Conservation (phyloP, 2,797 vertebrate genomes). For the Syngnathus acus region DNA sequence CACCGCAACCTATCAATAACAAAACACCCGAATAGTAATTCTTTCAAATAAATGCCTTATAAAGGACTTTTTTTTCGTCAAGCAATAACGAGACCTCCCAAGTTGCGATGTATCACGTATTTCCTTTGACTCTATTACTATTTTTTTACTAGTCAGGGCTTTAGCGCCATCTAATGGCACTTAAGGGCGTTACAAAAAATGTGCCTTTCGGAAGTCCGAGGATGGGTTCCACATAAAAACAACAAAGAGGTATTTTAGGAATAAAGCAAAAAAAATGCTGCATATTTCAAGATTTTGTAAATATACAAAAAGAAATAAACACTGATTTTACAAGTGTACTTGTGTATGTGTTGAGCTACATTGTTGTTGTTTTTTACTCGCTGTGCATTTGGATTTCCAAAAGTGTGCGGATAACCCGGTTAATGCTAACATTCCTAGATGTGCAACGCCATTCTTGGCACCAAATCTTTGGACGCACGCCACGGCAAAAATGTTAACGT, state of each 20-base stretch:
- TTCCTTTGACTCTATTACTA: not conserved
- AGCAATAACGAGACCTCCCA: too few relatives aligned
- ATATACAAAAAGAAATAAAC: constrained; percentile 57
- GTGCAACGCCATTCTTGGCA: constrained; percentile 30
- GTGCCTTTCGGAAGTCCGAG: not conserved
- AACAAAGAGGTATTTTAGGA: constrained; percentile 10
- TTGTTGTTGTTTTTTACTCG: too few relatives aligned
- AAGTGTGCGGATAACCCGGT: constrained; percentile 18
- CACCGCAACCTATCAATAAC: not conserved
- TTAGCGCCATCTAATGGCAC: not conserved
- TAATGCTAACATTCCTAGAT: constrained; percentile 21
- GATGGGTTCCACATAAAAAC: not conserved
- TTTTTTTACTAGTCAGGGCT: not conserved
- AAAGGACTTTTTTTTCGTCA: not conserved
- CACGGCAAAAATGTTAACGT: constrained; percentile 26
- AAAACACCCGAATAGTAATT: not conserved
- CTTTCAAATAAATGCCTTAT: not conserved
- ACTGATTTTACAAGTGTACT: constrained; percentile 38
- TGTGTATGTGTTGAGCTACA: not conserved
- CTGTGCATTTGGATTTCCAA: too few relatives aligned
- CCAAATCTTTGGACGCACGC: constrained; percentile 32
- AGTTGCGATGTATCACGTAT: not conserved
- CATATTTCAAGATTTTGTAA: constrained; percentile 51
- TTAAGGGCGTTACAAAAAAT: not conserved
- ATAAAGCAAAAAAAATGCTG: constrained; percentile 21